phyloP scores from a whole-genome alignment of 2,888 invertebrate genomes.

The Ferrisia virgata region DNA sequence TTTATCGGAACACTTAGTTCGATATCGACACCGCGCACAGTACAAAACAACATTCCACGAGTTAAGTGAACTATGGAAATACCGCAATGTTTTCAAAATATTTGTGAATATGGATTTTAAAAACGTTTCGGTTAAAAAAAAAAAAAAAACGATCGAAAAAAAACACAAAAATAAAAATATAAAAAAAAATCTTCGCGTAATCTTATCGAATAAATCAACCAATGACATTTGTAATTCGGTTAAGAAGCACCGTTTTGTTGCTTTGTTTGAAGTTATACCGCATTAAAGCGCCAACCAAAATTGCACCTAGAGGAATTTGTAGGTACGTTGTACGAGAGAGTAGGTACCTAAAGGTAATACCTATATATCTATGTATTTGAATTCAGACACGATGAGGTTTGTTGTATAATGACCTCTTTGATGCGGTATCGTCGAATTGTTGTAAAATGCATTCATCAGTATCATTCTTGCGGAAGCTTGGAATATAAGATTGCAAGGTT shows the following conservation, averaged over 20 bases:
- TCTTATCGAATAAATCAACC: conserved; percentile 13
- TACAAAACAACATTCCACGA: conserved; percentile 12
- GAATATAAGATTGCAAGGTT: neutral
- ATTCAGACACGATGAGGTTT: neutral
- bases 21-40: neutral
- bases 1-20: conserved; percentile 10
- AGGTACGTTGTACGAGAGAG: no score
- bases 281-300: neutral
- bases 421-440: neutral
- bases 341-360: no score
- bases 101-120: conserved; percentile 30
- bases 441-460: neutral
- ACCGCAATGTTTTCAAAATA: conserved; percentile 31
- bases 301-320: neutral
- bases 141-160: neutral
- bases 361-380: neutral
- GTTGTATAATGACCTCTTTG: neutral
- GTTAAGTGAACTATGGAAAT: conserved; percentile 37
- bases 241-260: conserved; percentile 1
- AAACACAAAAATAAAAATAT: neutral
- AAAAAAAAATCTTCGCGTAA: no score
- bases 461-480: neutral
- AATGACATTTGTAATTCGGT: conserved; percentile 25
- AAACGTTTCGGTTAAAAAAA: neutral
- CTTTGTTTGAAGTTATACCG: conserved; percentile 17